Base-by-base conservation (phyloP, 2,888 invertebrate genomes). In the Osedax frankpressi region DNA sequence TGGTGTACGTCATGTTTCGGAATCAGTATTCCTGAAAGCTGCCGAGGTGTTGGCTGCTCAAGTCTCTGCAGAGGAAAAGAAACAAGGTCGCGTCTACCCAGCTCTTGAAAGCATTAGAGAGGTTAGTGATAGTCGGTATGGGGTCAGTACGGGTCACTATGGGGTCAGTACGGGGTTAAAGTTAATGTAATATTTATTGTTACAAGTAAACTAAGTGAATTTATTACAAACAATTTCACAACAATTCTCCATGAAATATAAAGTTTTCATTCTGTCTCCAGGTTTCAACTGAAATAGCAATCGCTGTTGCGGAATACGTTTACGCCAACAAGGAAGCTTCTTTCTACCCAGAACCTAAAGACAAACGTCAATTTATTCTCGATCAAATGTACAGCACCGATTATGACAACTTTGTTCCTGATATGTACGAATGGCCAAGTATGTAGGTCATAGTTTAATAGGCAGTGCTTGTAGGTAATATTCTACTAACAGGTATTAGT, bases 1-100 rank as follows among this genome's bases (percentile, higher is more conserved):
- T 59, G 92, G 93, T 74, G 91, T 94, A 3, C 91, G 93, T 82
- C 93, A 93, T 81, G 94, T 98, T 81, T 90, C 90, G 1, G 95
- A 98, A 82, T 90, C 91, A 77, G 88, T 96, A 84, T 98, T 98
- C 88, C 87, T 98, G 68, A 89, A 93, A 74, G 92, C 97, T 3
- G 94, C 97, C 14, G 89, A 91, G 87, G 75, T 78, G 73, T 86
- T 97, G 73, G 89, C 94, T 0, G 88, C 89, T 1, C 87, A 92
- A 73, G 94, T 95, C 2, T 88, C 89, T 0, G 88, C 91, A 71
- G 88, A 88, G 1, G 91, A 95, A 85, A 86, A 96, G 80, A 88
- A 88, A 1, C 88, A 87, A 72, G 96, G 96, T 74, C 89, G 93
- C 78, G 87, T 98, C 74, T 97, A 96, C 85, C 96, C 97, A 25